phyloP scores from a whole-genome alignment of 2,888 invertebrate species.

The Ecliptopera silaceata region DNA sequence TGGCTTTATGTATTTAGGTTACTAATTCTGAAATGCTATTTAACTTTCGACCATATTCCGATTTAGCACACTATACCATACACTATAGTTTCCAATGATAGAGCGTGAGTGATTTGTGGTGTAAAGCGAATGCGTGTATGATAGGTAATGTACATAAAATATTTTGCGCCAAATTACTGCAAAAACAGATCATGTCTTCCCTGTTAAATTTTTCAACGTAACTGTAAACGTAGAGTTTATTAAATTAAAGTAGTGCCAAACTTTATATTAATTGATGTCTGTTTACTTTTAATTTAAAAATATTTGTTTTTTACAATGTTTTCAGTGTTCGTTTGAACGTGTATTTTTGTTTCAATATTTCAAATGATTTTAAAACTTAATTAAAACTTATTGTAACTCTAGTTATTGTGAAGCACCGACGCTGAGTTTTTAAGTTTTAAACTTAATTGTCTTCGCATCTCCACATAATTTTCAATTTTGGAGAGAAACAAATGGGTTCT shows the following conservation, averaged over 20 bases:
- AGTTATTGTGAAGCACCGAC: background rate
- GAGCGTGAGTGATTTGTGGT: slow-evolving; percentile 33
- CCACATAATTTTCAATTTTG: background rate
- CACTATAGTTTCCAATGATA: slow-evolving; percentile 27
- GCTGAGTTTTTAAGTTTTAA: background rate
- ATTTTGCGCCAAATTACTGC: slow-evolving; percentile 54
- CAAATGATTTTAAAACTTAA: background rate
- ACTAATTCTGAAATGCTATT: slow-evolving; percentile 32
- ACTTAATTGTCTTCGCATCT: background rate
- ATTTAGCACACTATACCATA: slow-evolving; percentile 30
- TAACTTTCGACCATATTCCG: slow-evolving; percentile 31
- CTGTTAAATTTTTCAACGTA: slow-evolving; percentile 56
- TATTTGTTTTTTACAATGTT: background rate
- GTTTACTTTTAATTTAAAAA: background rate
- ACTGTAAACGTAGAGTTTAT: slow-evolving; percentile 36
- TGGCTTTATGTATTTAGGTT: slow-evolving; percentile 50
- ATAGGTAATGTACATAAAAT: slow-evolving; percentile 37
- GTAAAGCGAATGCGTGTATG: slow-evolving; percentile 37
- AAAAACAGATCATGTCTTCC: slow-evolving; percentile 75
- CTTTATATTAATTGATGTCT: background rate
- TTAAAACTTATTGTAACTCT: background rate
- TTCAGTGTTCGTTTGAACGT: background rate
- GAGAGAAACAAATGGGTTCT: background rate
- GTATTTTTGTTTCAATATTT: background rate
- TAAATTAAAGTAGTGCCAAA: slow-evolving; percentile 34